Evolutionary conservation across 2,797 vertebrate genomes (phyloP), one percentile per base, ranked within the genome.

Genomic region (Sphaeramia orbicularis): DNA sequence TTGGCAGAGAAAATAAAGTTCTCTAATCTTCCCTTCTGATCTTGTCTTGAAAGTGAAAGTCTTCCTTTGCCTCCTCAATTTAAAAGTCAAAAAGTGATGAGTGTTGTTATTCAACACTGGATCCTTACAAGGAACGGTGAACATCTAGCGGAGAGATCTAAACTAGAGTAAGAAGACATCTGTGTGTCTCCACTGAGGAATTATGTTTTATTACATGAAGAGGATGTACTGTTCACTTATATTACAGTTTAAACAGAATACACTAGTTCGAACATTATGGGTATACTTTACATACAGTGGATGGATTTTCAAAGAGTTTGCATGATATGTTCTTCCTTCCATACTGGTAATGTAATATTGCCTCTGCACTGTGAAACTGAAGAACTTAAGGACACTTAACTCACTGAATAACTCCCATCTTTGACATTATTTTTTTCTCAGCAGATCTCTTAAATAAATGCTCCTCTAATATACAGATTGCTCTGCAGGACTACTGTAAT

Each of bases 1-100:
- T 71, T 54, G 52, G 65, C 56, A 53, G 48, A 38, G 60, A 6
- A 13, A 41, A 70, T 60, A 49, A 21, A 30, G 30, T 54, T 54
- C 52, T 70, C 56, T 82, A 68, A 83, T 74, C 62, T 59, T 10
- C 13, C 71, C 43, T 3, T 65, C 57, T 78, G 66, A 81, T 83
- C 73, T 65, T 3, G 35, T 67, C 65, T 65, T 75, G 24, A 73
- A 77, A 84, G 73, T 41, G 18, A 71, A 59, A 49, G 44, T 21
- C 51, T 65, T 57, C 44, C 41, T 60, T 44, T 49, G 13, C 19
- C 36, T 71, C 12, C 3, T 10, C 13, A 16, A 42, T 65, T 27
- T 54, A 48, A 35, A 52, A 58, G 58, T 53, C 1, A 47, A 35
- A 76, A 68, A 70, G 67, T 12, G 42, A 63, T 7, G 59, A 49